These are phyloP conservation scores for Harpagifer antarcticus DNA, from an alignment of 2,797 vertebrate species.

Conservation along the genomic window DNA sequence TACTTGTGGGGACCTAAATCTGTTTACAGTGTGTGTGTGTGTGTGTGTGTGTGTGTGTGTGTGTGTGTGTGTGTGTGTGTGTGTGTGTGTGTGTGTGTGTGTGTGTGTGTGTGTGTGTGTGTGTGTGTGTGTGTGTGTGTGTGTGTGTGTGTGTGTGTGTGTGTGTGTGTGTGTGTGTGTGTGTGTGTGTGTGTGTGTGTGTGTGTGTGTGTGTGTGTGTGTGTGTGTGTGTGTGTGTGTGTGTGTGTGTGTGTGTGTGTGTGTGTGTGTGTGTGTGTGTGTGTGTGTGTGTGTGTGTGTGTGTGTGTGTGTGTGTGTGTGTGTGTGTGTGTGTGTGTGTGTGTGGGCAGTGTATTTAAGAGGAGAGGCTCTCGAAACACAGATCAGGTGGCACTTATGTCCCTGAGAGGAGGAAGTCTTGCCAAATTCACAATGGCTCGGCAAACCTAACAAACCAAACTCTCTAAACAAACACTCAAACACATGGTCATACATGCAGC, in stretches of 20 bases:
- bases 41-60: no score
- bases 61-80: no score
- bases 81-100: no score
- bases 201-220: no score
- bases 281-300: slow-evolving; percentile 16
- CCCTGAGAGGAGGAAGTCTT: slow-evolving; percentile 54
- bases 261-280: not conserved
- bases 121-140: no score
- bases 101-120: slow-evolving; percentile 2
- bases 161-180: slow-evolving; percentile 20
- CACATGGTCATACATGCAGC: not conserved
- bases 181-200: slow-evolving; percentile 14
- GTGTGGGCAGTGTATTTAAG: slow-evolving; percentile 72
- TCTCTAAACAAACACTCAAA: slow-evolving; percentile 3
- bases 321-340: slow-evolving; percentile 23
- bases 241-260: not conserved
- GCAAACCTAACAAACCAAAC: slow-evolving; percentile 35
- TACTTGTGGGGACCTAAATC: no score
- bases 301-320: no score
- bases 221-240: slow-evolving; percentile 30
- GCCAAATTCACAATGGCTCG: slow-evolving; percentile 29
- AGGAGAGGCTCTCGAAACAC: slow-evolving; percentile 64
- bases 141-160: no score
- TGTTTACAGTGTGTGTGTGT: no score
- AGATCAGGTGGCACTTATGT: slow-evolving; percentile 74